Evolutionary conservation across 2,113 vertebrate species (phyloP), one percentile per base, ranked within the genome.

Genomic region (Phyllostomus discolor): DNA sequence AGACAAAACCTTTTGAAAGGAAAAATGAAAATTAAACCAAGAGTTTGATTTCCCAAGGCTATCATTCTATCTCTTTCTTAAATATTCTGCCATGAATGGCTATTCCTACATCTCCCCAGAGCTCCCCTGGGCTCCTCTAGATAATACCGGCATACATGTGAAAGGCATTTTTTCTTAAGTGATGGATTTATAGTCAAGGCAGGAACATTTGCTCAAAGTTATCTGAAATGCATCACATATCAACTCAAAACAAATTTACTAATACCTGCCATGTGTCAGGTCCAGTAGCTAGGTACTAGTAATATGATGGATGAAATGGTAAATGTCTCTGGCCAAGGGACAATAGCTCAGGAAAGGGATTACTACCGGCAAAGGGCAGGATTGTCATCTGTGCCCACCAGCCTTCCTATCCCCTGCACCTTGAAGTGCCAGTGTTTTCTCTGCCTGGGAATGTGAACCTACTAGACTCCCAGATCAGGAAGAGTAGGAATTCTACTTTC

Each of bases 151-250:
- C 17, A 54, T 31, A 26, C 31, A n/a, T 48, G n/a, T 48, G 33
- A 95, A 69, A 87, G 19, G 8, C 38, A 33, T 79, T 88, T 66
- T n/a, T 57, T 54, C 22, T 67, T 35, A 83, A 8, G 20, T 79
- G 48, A 69, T 54, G n/a, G 67, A 75, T 59, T 82, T 94, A 89
- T 54, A 59, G 10, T 88, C 22, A 87, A 87, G 76, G 11, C 43
- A 76, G 48, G 46, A 69, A 86, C 3, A 69, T 81, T 62, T 91
- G 20, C 52, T 92, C 33, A 22, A 75, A 69, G 20, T 64, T 92
- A 80, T 41, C 76, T 75, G 50, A 96, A 90, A 96, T 73, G 57
- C 66, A 88, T 41, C 84, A 70, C 19, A 73, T 67, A 75, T 72
- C n/a, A 72, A 76, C 83, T 90, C 48, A 54, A 76, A 41, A 86